These are phyloP conservation scores for Dromiciops gliroides DNA, from an alignment of 2,113 vertebrate species.

Conservation along the genomic window DNA sequence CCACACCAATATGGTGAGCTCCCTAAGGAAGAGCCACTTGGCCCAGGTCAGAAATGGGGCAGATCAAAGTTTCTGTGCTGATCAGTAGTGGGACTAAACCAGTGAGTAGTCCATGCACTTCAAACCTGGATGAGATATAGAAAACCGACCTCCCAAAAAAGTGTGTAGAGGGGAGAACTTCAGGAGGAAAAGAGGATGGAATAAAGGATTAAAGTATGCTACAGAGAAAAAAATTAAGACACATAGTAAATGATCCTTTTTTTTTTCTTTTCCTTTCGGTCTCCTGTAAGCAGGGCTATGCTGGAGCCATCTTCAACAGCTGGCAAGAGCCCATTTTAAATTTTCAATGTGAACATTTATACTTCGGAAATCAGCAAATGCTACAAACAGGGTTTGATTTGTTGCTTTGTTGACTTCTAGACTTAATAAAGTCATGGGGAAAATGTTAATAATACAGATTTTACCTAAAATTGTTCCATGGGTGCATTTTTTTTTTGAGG, in stretches of 20 bases:
- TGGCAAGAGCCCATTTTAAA: not conserved
- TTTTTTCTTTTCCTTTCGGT: not conserved
- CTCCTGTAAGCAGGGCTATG: not conserved
- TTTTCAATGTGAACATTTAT: not conserved
- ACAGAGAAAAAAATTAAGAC: not conserved
- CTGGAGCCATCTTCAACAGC: not conserved
- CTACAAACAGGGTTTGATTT: not conserved
- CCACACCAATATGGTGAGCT: not conserved
- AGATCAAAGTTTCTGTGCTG: not conserved
- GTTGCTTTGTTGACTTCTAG: not conserved
- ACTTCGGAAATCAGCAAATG: not conserved
- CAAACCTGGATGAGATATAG: not conserved
- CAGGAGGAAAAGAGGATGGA: not conserved
- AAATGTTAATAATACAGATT: not conserved
- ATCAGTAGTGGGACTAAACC: not conserved
- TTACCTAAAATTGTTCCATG: not conserved
- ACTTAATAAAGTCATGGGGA: not conserved
- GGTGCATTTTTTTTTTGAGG: not conserved
- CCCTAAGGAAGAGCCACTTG: not conserved
- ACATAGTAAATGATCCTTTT: not conserved
- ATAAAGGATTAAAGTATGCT: not conserved
- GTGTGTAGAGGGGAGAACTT: not conserved
- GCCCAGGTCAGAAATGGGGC: not conserved
- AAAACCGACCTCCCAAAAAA: not conserved
- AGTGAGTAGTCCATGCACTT: not conserved